phyloP scores from a whole-genome alignment of 2,888 invertebrate genomes.

The Rhaphigaster nebulosa region DNA sequence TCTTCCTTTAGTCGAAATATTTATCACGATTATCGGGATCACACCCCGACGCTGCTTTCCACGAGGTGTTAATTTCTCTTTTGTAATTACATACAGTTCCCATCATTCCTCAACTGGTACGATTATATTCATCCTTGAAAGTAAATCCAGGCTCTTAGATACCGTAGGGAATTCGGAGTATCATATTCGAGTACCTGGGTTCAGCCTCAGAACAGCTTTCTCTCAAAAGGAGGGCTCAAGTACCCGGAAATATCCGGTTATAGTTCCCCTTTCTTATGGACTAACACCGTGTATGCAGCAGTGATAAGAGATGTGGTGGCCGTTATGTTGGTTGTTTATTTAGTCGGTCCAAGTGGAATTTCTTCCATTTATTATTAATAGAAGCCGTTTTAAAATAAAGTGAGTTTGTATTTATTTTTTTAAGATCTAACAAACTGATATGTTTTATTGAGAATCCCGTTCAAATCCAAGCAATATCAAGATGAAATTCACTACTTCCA shows the following conservation, averaged over 20 bases:
- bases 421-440: too few species aligned
- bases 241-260: slow-evolving; percentile 39
- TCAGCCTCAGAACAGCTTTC: slow-evolving; percentile 24
- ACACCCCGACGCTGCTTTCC: not conserved
- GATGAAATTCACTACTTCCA: too few species aligned
- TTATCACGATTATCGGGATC: slow-evolving; percentile 20
- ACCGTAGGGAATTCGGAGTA: slow-evolving; percentile 19
- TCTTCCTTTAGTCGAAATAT: not conserved
- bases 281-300: not conserved
- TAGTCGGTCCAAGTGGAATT: not conserved
- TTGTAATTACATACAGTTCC: not conserved
- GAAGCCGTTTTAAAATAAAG: too few species aligned
- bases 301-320: not conserved
- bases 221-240: slow-evolving; percentile 45
- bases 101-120: not conserved
- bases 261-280: slow-evolving; percentile 34
- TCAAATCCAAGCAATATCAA: too few species aligned
- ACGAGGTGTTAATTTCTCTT: not conserved
- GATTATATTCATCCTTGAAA: not conserved
- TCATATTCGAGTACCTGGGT: slow-evolving; percentile 31
- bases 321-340: not conserved
- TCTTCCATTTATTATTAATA: not conserved
- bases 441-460: too few species aligned
- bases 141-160: not conserved
- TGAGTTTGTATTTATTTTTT: too few species aligned